phyloP scores from a whole-genome alignment of 2,888 invertebrate species.

The Brachylomia viminalis region DNA sequence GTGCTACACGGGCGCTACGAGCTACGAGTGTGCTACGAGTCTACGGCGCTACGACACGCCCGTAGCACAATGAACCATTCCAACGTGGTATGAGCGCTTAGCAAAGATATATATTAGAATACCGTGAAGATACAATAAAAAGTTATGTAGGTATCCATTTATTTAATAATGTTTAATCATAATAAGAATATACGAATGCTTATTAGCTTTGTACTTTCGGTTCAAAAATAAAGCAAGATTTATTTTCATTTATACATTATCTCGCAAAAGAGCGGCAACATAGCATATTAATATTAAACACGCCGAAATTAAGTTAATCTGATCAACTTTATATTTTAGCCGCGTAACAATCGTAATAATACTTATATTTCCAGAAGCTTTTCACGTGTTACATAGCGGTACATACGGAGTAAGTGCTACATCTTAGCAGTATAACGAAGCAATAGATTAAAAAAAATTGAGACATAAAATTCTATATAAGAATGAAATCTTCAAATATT shows the following conservation, averaged over 20 bases:
- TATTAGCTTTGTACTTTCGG: neutral
- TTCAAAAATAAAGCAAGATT: neutral
- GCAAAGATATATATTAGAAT: constrained; percentile 27
- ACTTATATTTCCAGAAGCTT: constrained; percentile 22
- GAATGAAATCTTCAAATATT: constrained; percentile 5
- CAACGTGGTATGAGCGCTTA: constrained; percentile 23
- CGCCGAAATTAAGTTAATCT: neutral
- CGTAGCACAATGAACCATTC: constrained; percentile 50
- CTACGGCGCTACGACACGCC: constrained; percentile 69
- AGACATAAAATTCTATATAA: neutral
- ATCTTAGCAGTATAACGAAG: constrained; percentile 6
- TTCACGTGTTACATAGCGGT: constrained; percentile 4
- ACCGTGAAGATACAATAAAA: neutral
- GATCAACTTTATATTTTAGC: constrained; percentile 1
- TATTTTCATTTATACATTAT: neutral
- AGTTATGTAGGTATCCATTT: neutral
- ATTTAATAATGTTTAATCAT: neutral
- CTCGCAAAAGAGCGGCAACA: neutral
- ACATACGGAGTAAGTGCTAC: neutral
- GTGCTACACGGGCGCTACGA: constrained; percentile 80
- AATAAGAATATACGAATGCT: neutral
- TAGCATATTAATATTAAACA: neutral
- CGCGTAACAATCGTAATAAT: constrained; percentile 13
- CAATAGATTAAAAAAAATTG: neutral
- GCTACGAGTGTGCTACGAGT: constrained; percentile 75